Percentiles rank a stretch among this genome's conserved stretches.
phyloP scores from a whole-genome alignment of 1,140 invertebrate species.

The Cecropterus lyciades region DNA sequence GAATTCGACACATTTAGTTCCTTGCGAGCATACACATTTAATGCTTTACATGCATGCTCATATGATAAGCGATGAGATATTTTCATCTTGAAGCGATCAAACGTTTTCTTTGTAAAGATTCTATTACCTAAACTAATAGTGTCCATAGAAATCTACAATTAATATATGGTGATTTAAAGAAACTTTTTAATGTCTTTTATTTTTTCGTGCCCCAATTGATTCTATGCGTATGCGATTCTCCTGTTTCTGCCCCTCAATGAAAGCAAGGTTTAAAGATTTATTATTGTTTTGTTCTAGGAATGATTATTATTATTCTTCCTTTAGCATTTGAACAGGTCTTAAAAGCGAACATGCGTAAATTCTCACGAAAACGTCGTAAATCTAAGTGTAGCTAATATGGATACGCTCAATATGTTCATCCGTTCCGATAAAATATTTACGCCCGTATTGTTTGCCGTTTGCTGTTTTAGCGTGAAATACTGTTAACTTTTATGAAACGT shows the following conservation, averaged over 20 bases:
- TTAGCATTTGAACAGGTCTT: not conserved
- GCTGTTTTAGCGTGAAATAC: slow-evolving; percentile 4
- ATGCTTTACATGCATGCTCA: too few relatives aligned
- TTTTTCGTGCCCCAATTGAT: too few relatives aligned
- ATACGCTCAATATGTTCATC: slow-evolving; percentile 14
- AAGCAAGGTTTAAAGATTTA: not conserved
- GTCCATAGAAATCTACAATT: too few relatives aligned
- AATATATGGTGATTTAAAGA: too few relatives aligned
- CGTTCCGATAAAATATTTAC: slow-evolving; percentile 18
- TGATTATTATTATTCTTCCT: not conserved
- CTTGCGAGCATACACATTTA: slow-evolving; percentile 20
- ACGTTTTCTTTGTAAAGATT: too few relatives aligned
- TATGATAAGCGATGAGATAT: too few relatives aligned
- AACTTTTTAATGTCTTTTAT: too few relatives aligned
- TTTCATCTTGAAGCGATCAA: too few relatives aligned
- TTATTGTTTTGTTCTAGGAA: not conserved
- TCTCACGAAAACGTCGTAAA: slow-evolving; percentile 50
- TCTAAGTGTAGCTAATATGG: slow-evolving; percentile 25
- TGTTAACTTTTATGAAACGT: slow-evolving; percentile 6
- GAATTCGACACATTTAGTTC: slow-evolving; percentile 60
- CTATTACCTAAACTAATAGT: too few relatives aligned
- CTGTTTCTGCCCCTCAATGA: not conserved
- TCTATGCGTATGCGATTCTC: too few relatives aligned
- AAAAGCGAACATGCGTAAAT: slow-evolving; percentile 35
- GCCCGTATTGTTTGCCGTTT: slow-evolving; percentile 18